Conservation (phyloP, 2,888 invertebrate genomes). For the Sipha maydis region DNA sequence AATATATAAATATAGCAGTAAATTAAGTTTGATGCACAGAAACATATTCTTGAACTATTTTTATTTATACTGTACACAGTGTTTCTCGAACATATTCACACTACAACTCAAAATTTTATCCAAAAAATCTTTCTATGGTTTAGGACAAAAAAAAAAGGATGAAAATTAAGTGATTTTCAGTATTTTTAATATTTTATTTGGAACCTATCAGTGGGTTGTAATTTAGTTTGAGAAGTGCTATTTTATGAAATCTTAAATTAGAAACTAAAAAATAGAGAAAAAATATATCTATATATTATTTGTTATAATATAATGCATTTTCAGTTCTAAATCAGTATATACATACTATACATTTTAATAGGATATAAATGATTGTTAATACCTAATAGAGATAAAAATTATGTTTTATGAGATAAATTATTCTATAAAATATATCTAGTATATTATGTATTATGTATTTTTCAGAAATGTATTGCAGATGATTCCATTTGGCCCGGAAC, state of each 20-base stretch:
- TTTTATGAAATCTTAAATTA: not conserved
- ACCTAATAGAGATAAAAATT: not conserved
- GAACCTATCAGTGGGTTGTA: too few species aligned
- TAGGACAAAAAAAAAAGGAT: too few species aligned
- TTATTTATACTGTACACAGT: too few species aligned
- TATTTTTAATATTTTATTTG: not conserved
- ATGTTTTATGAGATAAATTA: not conserved
- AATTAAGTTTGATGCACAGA: not conserved
- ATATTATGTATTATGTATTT: not conserved
- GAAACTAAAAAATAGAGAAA: not conserved
- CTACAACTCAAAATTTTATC: too few species aligned
- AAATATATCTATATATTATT: too few species aligned
- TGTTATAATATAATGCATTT: too few species aligned
- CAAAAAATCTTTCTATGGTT: too few species aligned
- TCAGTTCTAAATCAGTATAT: not conserved
- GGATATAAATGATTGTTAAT: not conserved
- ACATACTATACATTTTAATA: not conserved
- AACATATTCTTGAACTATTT: not conserved
- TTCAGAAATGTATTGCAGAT: conserved; percentile 68
- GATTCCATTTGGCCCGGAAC: conserved; percentile 78
- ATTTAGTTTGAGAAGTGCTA: too few species aligned
- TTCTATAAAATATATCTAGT: not conserved
- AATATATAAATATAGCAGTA: not conserved
- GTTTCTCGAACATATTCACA: too few species aligned
- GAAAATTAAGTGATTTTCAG: too few species aligned